Evolutionary conservation across 2,113 vertebrate genomes (phyloP).

Genomic region (Pelodiscus sinensis): DNA sequence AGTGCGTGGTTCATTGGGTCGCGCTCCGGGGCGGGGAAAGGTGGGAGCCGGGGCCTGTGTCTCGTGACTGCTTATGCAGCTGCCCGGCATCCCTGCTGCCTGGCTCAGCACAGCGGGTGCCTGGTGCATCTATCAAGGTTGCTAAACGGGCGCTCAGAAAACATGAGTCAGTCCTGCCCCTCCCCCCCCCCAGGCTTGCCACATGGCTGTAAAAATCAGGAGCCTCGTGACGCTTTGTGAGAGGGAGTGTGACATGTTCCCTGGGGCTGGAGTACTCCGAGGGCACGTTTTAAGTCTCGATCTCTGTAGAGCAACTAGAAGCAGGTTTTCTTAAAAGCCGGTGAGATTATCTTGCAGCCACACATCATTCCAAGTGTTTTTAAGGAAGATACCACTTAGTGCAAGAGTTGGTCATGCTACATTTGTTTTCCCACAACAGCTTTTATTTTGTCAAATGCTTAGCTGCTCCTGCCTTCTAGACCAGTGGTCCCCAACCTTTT

Average conservation of each 20-base stretch:
- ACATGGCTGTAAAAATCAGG: neutral
- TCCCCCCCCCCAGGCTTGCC: neutral
- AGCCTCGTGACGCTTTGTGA: neutral
- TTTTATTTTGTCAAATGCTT: neutral
- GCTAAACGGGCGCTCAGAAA: neutral
- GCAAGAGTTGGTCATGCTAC: neutral
- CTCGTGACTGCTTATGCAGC: neutral
- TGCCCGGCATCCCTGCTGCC: neutral
- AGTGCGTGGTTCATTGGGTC: fast-evolving
- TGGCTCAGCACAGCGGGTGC: neutral
- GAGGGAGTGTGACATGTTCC: neutral
- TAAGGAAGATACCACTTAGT: neutral
- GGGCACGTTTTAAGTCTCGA: too few species aligned
- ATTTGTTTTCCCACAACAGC: neutral
- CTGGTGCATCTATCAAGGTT: too few species aligned
- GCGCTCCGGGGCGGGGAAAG: too few species aligned
- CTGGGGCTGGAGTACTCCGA: neutral
- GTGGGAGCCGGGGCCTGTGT: neutral
- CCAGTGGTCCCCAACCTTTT: too few species aligned
- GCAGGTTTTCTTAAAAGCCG: neutral
- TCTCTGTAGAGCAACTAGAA: neutral
- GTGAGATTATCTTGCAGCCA: neutral
- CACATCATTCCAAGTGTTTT: neutral
- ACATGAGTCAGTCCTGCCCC: too few species aligned
- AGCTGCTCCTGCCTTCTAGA: neutral